phyloP scores from a whole-genome alignment of 2,888 invertebrate genomes.

The Synanthedon vespiformis region DNA sequence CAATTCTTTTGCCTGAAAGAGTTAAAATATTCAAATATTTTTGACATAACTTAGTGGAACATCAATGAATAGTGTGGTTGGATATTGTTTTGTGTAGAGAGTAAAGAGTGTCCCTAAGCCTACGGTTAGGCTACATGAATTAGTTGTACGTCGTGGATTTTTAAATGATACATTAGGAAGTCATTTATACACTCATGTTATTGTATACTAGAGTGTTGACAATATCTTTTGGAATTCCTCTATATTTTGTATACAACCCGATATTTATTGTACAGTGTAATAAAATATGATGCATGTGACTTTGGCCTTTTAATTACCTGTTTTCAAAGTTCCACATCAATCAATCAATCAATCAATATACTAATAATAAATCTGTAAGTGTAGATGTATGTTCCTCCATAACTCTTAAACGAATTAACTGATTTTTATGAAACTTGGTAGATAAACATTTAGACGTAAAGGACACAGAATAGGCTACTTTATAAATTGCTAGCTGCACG shows the following conservation, averaged over 20 bases:
- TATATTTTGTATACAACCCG: constrained; percentile 69
- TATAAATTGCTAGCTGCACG: no score
- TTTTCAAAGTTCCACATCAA: no score
- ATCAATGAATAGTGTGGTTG: background rate
- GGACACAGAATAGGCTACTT: no score
- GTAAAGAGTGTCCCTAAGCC: constrained; percentile 5
- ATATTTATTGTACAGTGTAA: constrained; percentile 71
- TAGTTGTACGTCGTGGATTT: constrained; percentile 39
- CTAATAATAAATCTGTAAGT: no score
- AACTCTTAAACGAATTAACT: no score
- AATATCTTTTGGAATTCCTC: constrained; percentile 67
- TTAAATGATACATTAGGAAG: constrained; percentile 39
- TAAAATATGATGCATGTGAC: constrained; percentile 66
- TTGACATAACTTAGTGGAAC: background rate
- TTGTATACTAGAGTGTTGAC: constrained; percentile 59
- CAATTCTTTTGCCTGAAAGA: constrained; percentile 19
- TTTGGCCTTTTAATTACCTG: no score
- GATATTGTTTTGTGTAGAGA: constrained; percentile 5
- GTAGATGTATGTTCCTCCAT: no score
- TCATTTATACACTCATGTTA: constrained; percentile 49
- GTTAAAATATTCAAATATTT: background rate
- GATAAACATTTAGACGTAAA: no score
- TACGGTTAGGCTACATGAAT: constrained; percentile 7
- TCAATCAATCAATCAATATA: no score
- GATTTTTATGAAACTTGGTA: no score